phyloP scores from a whole-genome alignment of 2,888 invertebrate genomes.

The Marasmarcha lunaedactyla region DNA sequence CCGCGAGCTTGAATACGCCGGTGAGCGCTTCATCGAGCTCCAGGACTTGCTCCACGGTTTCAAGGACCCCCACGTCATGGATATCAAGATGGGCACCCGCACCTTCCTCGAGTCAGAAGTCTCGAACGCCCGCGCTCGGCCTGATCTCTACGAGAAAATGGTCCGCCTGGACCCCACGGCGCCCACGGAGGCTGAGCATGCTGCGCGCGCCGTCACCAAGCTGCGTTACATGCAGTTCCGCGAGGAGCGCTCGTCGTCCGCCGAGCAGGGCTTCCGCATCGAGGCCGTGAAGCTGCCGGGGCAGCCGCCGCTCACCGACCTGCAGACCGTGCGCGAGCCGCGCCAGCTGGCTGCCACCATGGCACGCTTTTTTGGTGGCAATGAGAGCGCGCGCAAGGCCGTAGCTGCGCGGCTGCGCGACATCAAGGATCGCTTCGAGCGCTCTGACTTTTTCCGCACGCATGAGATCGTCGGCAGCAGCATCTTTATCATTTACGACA shows the following conservation, averaged over 20 bases:
- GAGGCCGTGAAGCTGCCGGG: conserved; percentile 94
- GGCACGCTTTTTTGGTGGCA: conserved; percentile 77
- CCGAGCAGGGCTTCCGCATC: conserved; percentile 93
- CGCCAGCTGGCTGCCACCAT: conserved; percentile 81
- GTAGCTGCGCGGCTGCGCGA: conserved; percentile 80
- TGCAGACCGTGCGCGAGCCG: conserved; percentile 86
- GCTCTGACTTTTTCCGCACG: conserved; percentile 84
- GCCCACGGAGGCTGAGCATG: conserved; percentile 87
- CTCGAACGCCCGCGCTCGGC: conserved; percentile 83
- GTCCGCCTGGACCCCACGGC: conserved; percentile 88
- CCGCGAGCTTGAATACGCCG: conserved; percentile 82
- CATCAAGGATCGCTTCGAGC: conserved; percentile 83
- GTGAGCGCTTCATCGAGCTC: conserved; percentile 91
- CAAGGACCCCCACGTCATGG: conserved; percentile 93
- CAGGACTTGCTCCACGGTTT: conserved; percentile 94
- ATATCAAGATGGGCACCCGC: conserved; percentile 96
- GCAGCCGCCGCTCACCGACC: conserved; percentile 84
- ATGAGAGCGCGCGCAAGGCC: conserved; percentile 74
- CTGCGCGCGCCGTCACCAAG: conserved; percentile 89
- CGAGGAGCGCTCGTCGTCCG: conserved; percentile 93
- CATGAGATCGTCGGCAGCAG: conserved; percentile 96
- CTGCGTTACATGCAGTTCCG: conserved; percentile 97
- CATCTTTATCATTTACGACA: conserved; percentile 93
- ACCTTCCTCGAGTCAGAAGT: conserved; percentile 97
- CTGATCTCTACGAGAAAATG: conserved; percentile 97